Evolutionary conservation across 2,888 invertebrate species (phyloP), one percentile per base, ranked within the genome.

Genomic region (Helobdella robusta): DNA sequence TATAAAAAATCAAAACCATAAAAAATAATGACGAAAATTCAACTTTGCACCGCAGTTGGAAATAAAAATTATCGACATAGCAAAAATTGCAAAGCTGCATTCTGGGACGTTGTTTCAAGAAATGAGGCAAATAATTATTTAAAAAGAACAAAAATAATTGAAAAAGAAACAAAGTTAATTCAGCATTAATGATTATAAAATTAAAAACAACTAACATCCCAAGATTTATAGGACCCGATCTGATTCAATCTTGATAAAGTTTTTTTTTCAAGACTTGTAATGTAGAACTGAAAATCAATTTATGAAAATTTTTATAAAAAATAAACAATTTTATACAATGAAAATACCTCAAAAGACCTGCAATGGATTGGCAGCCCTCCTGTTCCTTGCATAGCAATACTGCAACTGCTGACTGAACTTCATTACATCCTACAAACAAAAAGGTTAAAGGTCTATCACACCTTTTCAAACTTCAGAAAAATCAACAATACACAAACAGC

Each of bases 341-440:
- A 3, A 2, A 4, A 4, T 28, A 56, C 56, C 56, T 56, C 18
- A 34, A 36, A 32, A 36, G 30, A 78, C 76, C 75, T 81, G 80
- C 73, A 91, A 80, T 0, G 94, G 94, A 67, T 86, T 84, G 20
- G 80, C 76, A 2, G 89, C 86, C 74, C 93, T 82, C 73, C 95
- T 83, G 77, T 97, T 95, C 66, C 89, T 84, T 8, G 93, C 89
- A 76, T 97, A 95, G 74, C 92, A 89, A 64, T 91, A 84, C 70
- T 90, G 83, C 71, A 94, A 84, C 81, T 95, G 95, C 78, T 92
- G 91, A 11, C 89, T 86, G 71, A 91, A 86, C 82, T 91, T 91
- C 67, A 60, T 86, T 74, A 92, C 84, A 77, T 93, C 92, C 81
- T 84, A 74, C n/a, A n/a, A n/a, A n/a, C n/a, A n/a, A n/a, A n/a